phyloP scores from a whole-genome alignment of 2,113 vertebrate species.

The Erythrocebus patas region DNA sequence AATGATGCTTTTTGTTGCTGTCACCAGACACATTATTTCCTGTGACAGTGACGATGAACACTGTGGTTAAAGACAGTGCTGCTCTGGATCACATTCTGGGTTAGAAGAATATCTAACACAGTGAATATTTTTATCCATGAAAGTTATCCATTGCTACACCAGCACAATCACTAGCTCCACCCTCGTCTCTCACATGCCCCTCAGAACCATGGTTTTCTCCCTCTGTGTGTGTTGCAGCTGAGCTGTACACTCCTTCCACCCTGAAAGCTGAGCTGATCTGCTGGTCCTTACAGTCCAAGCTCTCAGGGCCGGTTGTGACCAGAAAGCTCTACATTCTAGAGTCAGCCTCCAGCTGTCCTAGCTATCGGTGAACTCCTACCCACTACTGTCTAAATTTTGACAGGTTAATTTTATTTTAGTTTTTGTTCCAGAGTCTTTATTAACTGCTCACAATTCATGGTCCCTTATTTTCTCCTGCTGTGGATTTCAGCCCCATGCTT shows the following conservation, averaged over 20 bases:
- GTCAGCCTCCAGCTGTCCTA: background rate
- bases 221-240: too few relatives aligned
- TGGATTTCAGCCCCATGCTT: background rate
- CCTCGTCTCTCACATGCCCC: background rate
- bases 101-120: background rate
- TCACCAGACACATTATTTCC: background rate
- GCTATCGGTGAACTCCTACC: background rate
- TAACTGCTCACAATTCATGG: background rate
- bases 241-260: background rate
- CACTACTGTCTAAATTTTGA: background rate
- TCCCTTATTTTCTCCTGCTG: background rate
- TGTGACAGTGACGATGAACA: background rate
- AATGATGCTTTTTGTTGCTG: background rate
- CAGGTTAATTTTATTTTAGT: background rate
- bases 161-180: background rate
- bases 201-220: background rate
- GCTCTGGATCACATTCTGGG: background rate
- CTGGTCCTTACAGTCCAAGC: background rate
- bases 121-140: background rate
- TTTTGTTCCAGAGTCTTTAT: background rate
- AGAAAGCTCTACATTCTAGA: background rate
- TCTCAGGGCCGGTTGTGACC: background rate
- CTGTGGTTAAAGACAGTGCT: background rate
- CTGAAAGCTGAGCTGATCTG: fast-evolving
- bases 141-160: background rate